A percentile compares a stretch with the other conserved stretches of the same genome.
These are phyloP conservation scores for Stichopus chloronotus DNA, from an alignment of 35 echinoderm and acorn worm species.

Conservation along the genomic window DNA sequence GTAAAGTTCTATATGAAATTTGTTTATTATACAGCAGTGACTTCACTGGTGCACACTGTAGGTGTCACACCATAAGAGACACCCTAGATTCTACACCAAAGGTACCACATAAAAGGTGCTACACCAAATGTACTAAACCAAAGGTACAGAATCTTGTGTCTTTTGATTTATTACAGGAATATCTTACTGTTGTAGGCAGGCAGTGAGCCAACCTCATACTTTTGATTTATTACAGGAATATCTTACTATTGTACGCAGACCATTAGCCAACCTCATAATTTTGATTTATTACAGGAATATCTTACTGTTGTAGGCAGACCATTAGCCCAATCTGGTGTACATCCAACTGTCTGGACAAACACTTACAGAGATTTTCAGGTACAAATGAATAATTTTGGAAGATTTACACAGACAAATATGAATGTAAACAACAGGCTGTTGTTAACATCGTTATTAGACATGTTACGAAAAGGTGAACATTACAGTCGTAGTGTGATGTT, in stretches of 20 bases:
- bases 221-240: background rate
- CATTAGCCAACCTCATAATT: background rate
- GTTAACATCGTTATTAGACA: background rate
- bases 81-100: too few species aligned
- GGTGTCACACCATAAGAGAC: too few species aligned
- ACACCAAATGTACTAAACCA: too few species aligned
- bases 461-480: background rate
- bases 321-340: background rate
- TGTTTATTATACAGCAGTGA: background rate
- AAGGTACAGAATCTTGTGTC: too few species aligned
- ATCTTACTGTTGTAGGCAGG: too few species aligned
- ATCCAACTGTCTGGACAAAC: conserved; percentile 28
- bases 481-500: background rate
- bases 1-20: background rate
- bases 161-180: background rate
- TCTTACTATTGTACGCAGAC: too few species aligned
- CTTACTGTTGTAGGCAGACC: conserved; percentile 28
- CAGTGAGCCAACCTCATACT: background rate
- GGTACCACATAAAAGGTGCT: too few species aligned
- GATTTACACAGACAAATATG: background rate
- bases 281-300: conserved; percentile 33
- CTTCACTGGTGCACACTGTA: too few species aligned
- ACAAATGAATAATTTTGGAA: background rate
- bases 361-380: conserved; percentile 46
- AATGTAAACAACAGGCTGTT: background rate